Evolutionary conservation across 53 echinoderm and acorn worm species (phyloP).

Genomic region (Crossaster papposus): DNA sequence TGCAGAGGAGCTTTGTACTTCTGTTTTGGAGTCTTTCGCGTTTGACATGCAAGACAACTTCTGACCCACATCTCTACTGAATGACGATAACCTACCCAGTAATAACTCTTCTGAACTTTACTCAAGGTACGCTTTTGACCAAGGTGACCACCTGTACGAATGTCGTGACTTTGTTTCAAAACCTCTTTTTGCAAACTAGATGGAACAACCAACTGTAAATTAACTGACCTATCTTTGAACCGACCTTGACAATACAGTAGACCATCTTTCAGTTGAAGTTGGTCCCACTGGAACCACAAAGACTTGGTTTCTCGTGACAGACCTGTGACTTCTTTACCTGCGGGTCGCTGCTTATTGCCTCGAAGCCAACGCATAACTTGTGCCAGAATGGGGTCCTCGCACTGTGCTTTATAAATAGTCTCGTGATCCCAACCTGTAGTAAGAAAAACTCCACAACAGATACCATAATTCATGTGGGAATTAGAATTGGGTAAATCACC

Average conservation of each 20-base stretch:
- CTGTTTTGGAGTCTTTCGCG: conserved; percentile 10
- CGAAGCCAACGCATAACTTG: neutral
- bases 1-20: conserved; percentile 18
- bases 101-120: conserved; percentile 30
- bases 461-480: neutral
- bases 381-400: conserved; percentile 4
- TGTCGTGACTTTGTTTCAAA: conserved; percentile 29
- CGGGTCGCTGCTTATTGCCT: neutral
- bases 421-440: conserved; percentile 6
- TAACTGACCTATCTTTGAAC: conserved; percentile 1
- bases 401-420: neutral
- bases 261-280: conserved; percentile 34
- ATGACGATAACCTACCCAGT: conserved; percentile 35
- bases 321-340: conserved; percentile 23
- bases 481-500: neutral
- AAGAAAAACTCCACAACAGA: conserved; percentile 17
- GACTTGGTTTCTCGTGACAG: conserved; percentile 32
- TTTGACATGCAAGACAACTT: conserved; percentile 27
- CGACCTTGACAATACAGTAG: conserved; percentile 3
- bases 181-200: conserved; percentile 11
- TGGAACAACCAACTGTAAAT: conserved; percentile 22
- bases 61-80: conserved; percentile 25
- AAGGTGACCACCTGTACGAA: conserved; percentile 29
- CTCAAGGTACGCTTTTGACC: conserved; percentile 13
- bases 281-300: conserved; percentile 45